Percentiles rank a stretch among this genome's conserved stretches.
Evolutionary conservation across 2,888 invertebrate genomes (phyloP).

Genomic region (Hesperia comma): DNA sequence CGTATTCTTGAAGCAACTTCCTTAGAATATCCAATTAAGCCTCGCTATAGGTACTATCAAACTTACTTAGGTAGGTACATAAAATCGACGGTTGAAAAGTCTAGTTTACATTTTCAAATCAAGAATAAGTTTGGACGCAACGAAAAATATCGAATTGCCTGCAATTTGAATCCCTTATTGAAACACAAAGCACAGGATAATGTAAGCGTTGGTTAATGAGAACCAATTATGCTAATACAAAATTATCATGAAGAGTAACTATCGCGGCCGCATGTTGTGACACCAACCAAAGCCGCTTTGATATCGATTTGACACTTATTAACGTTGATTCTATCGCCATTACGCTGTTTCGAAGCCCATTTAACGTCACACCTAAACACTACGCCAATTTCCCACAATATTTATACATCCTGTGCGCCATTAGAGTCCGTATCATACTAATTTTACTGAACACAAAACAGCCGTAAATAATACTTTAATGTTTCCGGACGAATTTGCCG

Average conservation of each 20-base stretch:
- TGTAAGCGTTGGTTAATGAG: conserved; percentile 21
- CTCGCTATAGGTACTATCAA: no score
- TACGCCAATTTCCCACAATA: conserved; percentile 65
- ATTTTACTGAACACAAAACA: conserved; percentile 78
- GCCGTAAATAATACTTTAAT: conserved; percentile 79
- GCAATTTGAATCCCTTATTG: no score
- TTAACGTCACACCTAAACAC: conserved; percentile 63
- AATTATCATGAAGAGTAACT: conserved; percentile 26
- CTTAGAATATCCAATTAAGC: no score
- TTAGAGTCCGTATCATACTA: conserved; percentile 72
- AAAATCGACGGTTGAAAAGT: no score
- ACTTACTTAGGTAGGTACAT: no score
- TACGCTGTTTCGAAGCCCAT: conserved; percentile 57
- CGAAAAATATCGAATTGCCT: no score
- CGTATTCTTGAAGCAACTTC: no score
- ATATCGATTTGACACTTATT: conserved; percentile 49
- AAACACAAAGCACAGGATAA: no score
- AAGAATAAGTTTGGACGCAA: no score
- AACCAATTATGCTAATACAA: conserved; percentile 36
- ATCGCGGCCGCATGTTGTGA: conserved; percentile 34
- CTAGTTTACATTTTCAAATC: no score
- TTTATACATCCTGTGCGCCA: conserved; percentile 73
- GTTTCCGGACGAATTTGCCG: conserved; percentile 77
- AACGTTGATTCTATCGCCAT: conserved; percentile 56
- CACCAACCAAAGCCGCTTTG: conserved; percentile 43